Evolutionary conservation across 2,888 invertebrate species (phyloP).

Genomic region (Phorcus lineatus): DNA sequence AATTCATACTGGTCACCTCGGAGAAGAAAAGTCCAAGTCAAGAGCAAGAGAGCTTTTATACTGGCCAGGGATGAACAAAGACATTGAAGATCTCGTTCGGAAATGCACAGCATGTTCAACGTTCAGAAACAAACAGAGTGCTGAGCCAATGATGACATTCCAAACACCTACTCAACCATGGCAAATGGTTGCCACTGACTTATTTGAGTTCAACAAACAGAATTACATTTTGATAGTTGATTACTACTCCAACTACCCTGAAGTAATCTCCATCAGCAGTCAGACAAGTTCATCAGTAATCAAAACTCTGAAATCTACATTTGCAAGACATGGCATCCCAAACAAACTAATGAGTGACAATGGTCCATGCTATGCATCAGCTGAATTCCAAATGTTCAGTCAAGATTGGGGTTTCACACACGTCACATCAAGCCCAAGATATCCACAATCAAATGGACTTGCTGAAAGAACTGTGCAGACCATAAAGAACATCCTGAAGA

Average conservation of each 20-base stretch:
- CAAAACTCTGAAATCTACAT: constrained; percentile 6
- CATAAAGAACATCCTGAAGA: constrained; percentile 36
- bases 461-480: constrained; percentile 36
- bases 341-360: constrained; percentile 26
- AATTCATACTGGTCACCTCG: constrained; percentile 31
- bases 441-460: constrained; percentile 34
- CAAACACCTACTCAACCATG: not conserved
- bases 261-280: constrained; percentile 4
- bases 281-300: not conserved
- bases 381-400: constrained; percentile 28
- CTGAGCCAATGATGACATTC: not conserved
- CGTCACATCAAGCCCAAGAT: constrained; percentile 28
- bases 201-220: constrained; percentile 12
- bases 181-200: not conserved
- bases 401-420: constrained; percentile 28
- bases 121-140: not conserved
- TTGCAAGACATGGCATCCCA: constrained; percentile 29
- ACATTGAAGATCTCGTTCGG: constrained; percentile 20
- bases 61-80: constrained; percentile 29
- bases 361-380: constrained; percentile 24
- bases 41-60: constrained; percentile 27
- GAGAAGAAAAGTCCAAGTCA: constrained; percentile 27
- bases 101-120: too few relatives aligned
- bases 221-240: constrained; percentile 24
- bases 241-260: constrained; percentile 18